Base-by-base conservation (phyloP, 2,113 vertebrate genomes). In the Podarcis cretensis region DNA sequence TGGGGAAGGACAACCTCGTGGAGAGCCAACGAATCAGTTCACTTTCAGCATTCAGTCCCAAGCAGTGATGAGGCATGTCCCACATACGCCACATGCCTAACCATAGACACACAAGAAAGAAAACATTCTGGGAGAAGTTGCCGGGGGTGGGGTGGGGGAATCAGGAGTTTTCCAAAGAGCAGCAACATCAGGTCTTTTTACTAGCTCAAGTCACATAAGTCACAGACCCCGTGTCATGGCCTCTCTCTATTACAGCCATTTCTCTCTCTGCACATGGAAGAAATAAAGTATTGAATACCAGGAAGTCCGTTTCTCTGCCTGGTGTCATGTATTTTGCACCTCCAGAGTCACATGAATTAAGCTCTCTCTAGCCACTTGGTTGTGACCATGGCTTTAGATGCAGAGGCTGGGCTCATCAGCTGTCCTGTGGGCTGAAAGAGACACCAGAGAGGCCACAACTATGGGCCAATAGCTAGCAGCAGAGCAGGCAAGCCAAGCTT, bases 401-500 rank as follows among this genome's bases (percentile, higher is more conserved):
- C 14, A 23, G 88, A 93, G 93, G 83, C 83, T 90, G 89, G 91
- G 81, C 27, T 43, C 8, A 16, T n/a, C 48, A 32, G 68, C 85
- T 35, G n/a, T 85, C 59, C 66, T 0, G 43, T 32, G 90, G 92
- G 92, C 73, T 90, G 81, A 87, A 37, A 6, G 84, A 88, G 87
- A 37, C 21, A 43, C 86, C 87, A 88, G 87, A 81, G 80, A 21
- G 48, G 32, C 37, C 92, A 84, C 48, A 89, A 86, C 90, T 12
- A 2, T 63, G 79, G 91, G 85, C 92, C 91, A 81, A 76, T 10
- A 87, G 83, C 91, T 89, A 69, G 88, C 2, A 90, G 93, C 86
- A 89, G 48, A 89, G 90, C 74, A 93, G 88, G 89, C 92, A 84
- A 93, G 91, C 86, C 81, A 89, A 91, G 89, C 91, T 89, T 95